phyloP scores from a whole-genome alignment of 2,888 invertebrate species.

The Sarcophaga subvicina region DNA sequence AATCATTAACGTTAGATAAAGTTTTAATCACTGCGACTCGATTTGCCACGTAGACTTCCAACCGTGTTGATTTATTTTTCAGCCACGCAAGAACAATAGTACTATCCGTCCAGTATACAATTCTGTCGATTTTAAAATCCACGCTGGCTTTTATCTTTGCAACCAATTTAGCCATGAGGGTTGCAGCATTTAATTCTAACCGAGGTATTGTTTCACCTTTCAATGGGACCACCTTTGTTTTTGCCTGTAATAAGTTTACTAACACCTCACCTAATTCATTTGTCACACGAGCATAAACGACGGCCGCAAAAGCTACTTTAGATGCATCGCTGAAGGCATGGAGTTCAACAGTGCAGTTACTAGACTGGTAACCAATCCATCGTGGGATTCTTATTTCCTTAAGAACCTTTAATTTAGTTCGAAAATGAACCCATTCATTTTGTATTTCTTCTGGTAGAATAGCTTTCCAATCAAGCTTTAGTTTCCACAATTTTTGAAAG shows the following conservation, averaged over 20 bases:
- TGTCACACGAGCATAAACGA: conserved; percentile 48
- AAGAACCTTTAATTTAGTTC: conserved; percentile 31
- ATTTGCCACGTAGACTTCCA: conserved; percentile 10
- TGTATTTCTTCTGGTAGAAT: conserved; percentile 43
- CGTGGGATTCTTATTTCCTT: conserved; percentile 54
- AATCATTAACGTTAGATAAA: conserved; percentile 2
- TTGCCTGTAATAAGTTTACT: conserved; percentile 9
- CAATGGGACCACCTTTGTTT: conserved; percentile 24
- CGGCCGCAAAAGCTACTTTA: conserved; percentile 54
- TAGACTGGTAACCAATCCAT: conserved; percentile 20
- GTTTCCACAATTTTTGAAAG: conserved; percentile 64
- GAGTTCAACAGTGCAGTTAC: conserved; percentile 30
- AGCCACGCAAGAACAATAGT: conserved; percentile 32
- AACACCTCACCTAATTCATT: too few species aligned
- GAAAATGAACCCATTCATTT: conserved; percentile 43
- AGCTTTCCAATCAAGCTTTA: conserved; percentile 58
- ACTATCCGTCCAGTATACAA: conserved; percentile 37
- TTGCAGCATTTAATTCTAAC: conserved; percentile 22
- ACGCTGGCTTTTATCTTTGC: too few species aligned
- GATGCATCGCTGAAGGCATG: conserved; percentile 64
- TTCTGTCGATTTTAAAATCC: background rate
- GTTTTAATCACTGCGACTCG: conserved; percentile 18
- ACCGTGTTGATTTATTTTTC: too few species aligned
- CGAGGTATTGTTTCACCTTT: conserved; percentile 30
- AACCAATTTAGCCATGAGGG: conserved; percentile 14